Conservation (phyloP, 2,797 vertebrate genomes). For the Sebastes hubbsi region DNA sequence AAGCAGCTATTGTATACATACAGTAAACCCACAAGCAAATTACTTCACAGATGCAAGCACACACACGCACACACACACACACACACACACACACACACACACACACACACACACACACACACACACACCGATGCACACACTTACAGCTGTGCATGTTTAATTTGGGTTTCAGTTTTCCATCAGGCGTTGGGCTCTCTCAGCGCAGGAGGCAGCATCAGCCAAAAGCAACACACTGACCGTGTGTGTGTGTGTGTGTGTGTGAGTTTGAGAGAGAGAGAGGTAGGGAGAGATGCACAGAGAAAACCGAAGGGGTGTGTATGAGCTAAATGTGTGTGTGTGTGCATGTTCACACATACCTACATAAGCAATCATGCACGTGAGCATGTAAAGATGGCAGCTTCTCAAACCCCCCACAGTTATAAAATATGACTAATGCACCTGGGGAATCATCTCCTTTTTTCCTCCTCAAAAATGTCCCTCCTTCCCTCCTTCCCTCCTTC, state of each 20-base stretch:
- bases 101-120: neutral
- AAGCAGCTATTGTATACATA: conserved; percentile 18
- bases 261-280: neutral
- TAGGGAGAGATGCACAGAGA: neutral
- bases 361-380: conserved; percentile 16
- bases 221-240: conserved; percentile 57
- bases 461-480: neutral
- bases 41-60: conserved; percentile 17
- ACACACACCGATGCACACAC: neutral
- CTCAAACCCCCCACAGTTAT: conserved; percentile 42
- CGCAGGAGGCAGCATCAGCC: conserved; percentile 48
- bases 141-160: conserved; percentile 54
- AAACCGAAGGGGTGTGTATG: neutral
- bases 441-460: conserved; percentile 24
- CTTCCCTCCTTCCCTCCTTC: neutral
- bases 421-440: conserved; percentile 51
- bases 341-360: conserved; percentile 7
- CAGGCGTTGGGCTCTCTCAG: conserved; percentile 25
- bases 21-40: conserved; percentile 17
- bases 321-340: neutral
- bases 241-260: conserved; percentile 7
- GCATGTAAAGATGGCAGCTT: conserved; percentile 40
- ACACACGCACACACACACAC: neutral
- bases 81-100: neutral
- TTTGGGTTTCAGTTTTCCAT: conserved; percentile 58